Base-by-base conservation (phyloP, 2,797 vertebrate species). In the Cichlasoma orientale region DNA sequence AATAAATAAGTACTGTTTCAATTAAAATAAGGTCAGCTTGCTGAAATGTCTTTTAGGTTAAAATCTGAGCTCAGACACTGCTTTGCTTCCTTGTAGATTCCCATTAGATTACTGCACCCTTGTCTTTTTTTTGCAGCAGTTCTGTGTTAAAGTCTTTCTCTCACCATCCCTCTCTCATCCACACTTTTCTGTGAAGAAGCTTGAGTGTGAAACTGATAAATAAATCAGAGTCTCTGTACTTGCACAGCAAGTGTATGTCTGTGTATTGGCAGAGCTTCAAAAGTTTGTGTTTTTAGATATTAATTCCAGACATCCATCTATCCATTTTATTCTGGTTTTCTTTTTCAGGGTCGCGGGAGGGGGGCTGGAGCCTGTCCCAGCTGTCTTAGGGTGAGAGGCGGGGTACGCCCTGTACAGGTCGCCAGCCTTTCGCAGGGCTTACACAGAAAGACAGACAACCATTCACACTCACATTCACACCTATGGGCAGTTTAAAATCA, bases 191-290 rank as follows among this genome's bases (percentile, higher is more conserved):
- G 78, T 56, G 38, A 73, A 57, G 61, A 73, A 58, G 33, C 23
- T 68, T 47, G 38, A 75, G 75, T 77, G 78, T 75, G 61, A 86
- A 74, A 69, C 38, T 33, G 8, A 68, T 71, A 57, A 79, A 79
- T 85, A 74, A 41, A 76, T 78, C 33, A 47, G 25, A 29, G 16
- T 47, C 61, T 12, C 23, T 12, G 61, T 69, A 31, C 58, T 73
- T 74, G 44, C 27, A 79, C 50, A 70, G 14, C 36, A 44, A 25
- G 7, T 68, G 73, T 56, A 23, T 61, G 25, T 5, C 25, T 61
- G 33, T 38, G 9, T 3, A 12, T 12, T 68, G n/a, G 36, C 25
- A 47, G 3, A 55, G 70, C 50, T 58, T 54, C 58, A 72, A 8
- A 52, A 25, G 52, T 75, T 47, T 21, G 3, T 59, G 50, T 29